These are phyloP conservation scores for Micrasema longulum DNA, from an alignment of 1,140 invertebrate genomes.

Conservation along the genomic window DNA sequence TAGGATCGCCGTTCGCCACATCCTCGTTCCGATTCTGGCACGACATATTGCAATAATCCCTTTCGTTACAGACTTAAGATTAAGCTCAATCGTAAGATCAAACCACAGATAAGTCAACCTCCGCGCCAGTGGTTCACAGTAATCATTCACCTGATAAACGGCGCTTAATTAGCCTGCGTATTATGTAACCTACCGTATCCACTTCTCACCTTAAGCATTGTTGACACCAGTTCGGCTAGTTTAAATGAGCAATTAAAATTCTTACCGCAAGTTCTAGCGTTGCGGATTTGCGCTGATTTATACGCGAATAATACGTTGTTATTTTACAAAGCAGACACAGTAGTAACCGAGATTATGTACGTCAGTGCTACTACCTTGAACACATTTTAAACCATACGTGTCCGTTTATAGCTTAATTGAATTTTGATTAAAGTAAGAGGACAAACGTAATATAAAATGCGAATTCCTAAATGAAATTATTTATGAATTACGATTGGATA, in stretches of 20 bases:
- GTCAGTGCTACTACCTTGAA: too few relatives aligned
- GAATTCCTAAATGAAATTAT: not conserved
- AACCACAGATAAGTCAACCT: not conserved
- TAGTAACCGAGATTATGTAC: not conserved
- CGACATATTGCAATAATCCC: not conserved
- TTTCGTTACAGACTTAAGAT: not conserved
- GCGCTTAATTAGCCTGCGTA: not conserved
- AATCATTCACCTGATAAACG: not conserved
- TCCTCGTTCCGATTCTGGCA: too few relatives aligned
- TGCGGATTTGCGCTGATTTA: constrained; percentile 6
- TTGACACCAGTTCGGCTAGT: not conserved
- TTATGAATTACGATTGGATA: not conserved
- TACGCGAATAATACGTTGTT: not conserved
- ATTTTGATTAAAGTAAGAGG: too few relatives aligned
- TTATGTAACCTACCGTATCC: constrained; percentile 4
- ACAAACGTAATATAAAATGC: not conserved
- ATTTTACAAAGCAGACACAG: not conserved
- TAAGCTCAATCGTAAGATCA: not conserved
- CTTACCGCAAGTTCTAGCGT: not conserved
- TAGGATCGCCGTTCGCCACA: too few relatives aligned
- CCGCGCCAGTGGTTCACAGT: not conserved
- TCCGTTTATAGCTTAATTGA: not conserved
- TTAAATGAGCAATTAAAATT: constrained; percentile 11
- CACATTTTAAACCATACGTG: not conserved
- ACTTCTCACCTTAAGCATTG: constrained; percentile 7